Evolutionary conservation across 2,888 invertebrate species (phyloP).

Genomic region (Linnaemya vulpina): DNA sequence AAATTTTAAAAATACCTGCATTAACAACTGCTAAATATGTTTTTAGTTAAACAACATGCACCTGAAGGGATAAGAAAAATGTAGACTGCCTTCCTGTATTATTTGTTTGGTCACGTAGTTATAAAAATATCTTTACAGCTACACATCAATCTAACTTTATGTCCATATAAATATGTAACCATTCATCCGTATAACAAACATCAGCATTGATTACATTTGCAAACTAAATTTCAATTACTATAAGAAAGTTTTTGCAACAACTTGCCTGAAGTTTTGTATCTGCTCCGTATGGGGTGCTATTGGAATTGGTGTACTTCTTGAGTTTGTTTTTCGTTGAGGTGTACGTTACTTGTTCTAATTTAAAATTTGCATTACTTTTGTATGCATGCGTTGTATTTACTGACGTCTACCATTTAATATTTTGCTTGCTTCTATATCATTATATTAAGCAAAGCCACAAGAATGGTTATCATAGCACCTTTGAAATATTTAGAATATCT

Average conservation of each 20-base stretch:
- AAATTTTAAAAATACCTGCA: too few relatives aligned
- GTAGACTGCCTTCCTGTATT: not conserved
- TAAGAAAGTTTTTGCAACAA: conserved; percentile 36
- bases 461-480: conserved; percentile 56
- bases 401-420: conserved; percentile 31
- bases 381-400: conserved; percentile 55
- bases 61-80: too few relatives aligned
- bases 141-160: conserved; percentile 23
- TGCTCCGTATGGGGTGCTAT: too few relatives aligned
- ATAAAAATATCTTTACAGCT: not conserved
- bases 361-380: conserved; percentile 56
- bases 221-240: conserved; percentile 70
- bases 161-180: conserved; percentile 10
- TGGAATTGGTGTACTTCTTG: too few relatives aligned
- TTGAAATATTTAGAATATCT: not conserved
- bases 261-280: too few relatives aligned
- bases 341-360: conserved; percentile 52
- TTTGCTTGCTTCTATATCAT: not conserved
- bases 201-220: conserved; percentile 70
- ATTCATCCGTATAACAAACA: conserved; percentile 63
- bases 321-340: conserved; percentile 2
- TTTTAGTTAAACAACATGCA: too few relatives aligned
- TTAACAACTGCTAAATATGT: too few relatives aligned
- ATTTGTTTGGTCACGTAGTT: not conserved
- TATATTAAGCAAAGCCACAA: not conserved